These are phyloP conservation scores for Rhineura floridana DNA, from an alignment of 2,113 vertebrate genomes.

Conservation along the genomic window DNA sequence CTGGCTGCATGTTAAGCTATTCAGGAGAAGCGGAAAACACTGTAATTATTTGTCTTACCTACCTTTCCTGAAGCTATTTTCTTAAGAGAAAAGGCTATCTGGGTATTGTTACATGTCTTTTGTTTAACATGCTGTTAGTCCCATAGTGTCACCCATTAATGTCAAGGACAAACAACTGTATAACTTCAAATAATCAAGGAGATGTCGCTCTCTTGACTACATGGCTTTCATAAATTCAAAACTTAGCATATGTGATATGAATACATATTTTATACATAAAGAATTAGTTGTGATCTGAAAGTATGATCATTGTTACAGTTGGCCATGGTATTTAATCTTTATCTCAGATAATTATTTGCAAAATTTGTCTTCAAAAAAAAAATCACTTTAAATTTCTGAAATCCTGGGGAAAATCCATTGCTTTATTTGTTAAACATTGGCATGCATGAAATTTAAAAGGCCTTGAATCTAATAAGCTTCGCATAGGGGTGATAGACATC, in stretches of 20 bases:
- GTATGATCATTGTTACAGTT: slow-evolving; percentile 55
- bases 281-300: neutral
- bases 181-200: slow-evolving; percentile 72
- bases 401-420: neutral
- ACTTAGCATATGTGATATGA: slow-evolving; percentile 63
- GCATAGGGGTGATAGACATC: neutral
- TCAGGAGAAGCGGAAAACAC: no score
- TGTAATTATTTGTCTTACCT: no score
- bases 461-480: neutral
- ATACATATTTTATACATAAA: neutral
- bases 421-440: neutral
- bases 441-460: neutral
- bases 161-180: slow-evolving; percentile 68
- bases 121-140: neutral
- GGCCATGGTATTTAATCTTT: slow-evolving; percentile 73
- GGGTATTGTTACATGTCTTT: neutral
- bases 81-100: no score
- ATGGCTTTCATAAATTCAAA: slow-evolving; percentile 69
- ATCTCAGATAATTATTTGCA: slow-evolving; percentile 45
- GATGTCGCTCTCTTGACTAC: slow-evolving; percentile 66
- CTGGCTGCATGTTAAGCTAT: no score
- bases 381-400: neutral
- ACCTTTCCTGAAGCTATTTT: no score
- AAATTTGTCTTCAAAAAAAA: neutral
- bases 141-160: slow-evolving; percentile 22